Base-by-base conservation (phyloP, 30 jellyfish, hydroid and myxozoan genomes). In the Pelagia noctiluca region DNA sequence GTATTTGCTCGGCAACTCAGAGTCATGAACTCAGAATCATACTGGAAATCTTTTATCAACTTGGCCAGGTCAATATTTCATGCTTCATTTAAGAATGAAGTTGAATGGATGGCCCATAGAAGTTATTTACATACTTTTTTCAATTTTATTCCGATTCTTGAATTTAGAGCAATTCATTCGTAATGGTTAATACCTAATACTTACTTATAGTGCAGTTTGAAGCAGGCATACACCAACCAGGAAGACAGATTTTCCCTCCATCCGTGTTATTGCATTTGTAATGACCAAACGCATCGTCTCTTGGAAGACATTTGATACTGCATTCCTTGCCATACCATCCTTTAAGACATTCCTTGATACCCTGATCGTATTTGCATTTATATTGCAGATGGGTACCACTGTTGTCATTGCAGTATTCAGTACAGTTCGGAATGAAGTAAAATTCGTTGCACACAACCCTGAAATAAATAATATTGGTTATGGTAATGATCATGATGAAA, bases 241-340 rank as follows among this genome's bases (percentile, higher is more conserved):
- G 70, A 13, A 88, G 85, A 33, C 97, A 88, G 4, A 28, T 23
- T 47, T 88, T 88, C 49, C 34, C 78, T 5, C 92, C 97, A 2
- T 54, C 63, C 28, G 46, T 70, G 50, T 57, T 24, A 25, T 78
- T 63, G 48, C 97, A 88, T 26, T 42, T 78, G 46, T 26, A 88
- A 64, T 88, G 97, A 2, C 97, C 97, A 13, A 48, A 13, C 2
- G 74, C 35, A 70, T 88, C 92, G 54, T 88, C 67, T 24, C 86
- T 60, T 54, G 89, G 85, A 1, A 54, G 28, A 49, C 97, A 88
- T 24, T 61, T 18, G 1, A 42, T 63, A 22, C 49, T 36, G 31
- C 95, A 84, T 19, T 49, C 47, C 24, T 33, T 28, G 2, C 96
- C 96, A 69, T 75, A 64, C 96, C 96, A 88, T 8, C 84, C 89